These are phyloP conservation scores for Nomada flava DNA, from an alignment of 2,888 invertebrate genomes.

Conservation along the genomic window DNA sequence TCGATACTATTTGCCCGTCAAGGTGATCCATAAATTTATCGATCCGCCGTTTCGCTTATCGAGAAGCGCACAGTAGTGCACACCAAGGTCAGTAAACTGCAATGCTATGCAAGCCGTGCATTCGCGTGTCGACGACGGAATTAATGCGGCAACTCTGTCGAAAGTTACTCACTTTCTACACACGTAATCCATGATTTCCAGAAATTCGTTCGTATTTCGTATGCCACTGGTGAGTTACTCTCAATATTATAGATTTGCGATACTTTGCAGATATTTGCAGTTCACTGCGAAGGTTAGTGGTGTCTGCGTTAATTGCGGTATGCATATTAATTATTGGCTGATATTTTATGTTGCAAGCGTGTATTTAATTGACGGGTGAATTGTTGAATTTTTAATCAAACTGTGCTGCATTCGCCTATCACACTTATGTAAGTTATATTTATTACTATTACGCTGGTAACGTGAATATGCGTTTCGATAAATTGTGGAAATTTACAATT, in stretches of 20 bases:
- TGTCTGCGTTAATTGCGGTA: background rate
- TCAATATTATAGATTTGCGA: no score
- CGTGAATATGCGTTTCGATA: no score
- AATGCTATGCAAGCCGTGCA: constrained; percentile 57
- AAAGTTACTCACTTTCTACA: constrained; percentile 37
- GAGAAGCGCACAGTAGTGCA: constrained; percentile 1
- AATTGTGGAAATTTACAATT: no score
- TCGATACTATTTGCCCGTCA: background rate
- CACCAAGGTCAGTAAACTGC: constrained; percentile 73
- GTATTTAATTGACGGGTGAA: background rate
- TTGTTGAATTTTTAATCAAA: background rate
- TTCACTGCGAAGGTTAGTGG: background rate
- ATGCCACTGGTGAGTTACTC: background rate
- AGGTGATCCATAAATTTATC: background rate
- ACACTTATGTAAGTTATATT: background rate
- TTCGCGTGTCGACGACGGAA: constrained; percentile 53
- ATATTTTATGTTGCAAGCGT: no score
- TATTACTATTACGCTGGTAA: no score
- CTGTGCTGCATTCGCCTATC: background rate
- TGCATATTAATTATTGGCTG: no score
- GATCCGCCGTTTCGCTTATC: constrained; percentile 26
- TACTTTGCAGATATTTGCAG: no score
- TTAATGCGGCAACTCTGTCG: constrained; percentile 34
- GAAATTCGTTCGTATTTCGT: background rate
- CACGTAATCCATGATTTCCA: constrained; percentile 3